A percentile compares a stretch with the other conserved stretches of the same genome.
These are phyloP conservation scores for Pelochelys cantorii DNA, from an alignment of 2,797 vertebrate species.

Conservation along the genomic window DNA sequence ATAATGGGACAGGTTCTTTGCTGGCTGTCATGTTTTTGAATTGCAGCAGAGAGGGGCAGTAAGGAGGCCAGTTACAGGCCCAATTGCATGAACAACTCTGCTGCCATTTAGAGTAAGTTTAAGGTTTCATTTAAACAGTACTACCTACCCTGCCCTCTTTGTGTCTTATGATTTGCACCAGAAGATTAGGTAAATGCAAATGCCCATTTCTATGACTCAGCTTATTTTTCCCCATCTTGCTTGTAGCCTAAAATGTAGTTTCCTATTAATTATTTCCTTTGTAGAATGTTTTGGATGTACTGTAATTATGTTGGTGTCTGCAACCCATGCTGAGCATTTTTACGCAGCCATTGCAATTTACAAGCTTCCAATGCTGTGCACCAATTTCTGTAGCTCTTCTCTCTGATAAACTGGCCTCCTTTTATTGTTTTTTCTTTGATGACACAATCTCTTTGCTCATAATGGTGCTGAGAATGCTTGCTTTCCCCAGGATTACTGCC, in stretches of 20 bases:
- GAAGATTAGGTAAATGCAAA: neutral
- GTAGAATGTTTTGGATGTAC: neutral
- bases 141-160: neutral
- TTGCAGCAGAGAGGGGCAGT: neutral
- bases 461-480: neutral
- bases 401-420: neutral
- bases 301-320: neutral
- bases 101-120: neutral
- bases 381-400: neutral
- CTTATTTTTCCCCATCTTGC: neutral
- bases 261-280: conserved; percentile 17
- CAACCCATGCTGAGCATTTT: neutral
- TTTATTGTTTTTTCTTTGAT: neutral
- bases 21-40: neutral
- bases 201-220: neutral
- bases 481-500: neutral
- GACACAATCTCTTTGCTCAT: neutral
- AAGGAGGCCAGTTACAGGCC: neutral
- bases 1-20: neutral
- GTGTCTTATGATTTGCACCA: neutral
- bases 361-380: neutral
- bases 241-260: neutral
- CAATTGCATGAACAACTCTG: accelerated
- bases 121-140: neutral
- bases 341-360: neutral